Evolutionary conservation across 2,113 vertebrate genomes (phyloP).

Genomic region (Acrocephalus kingi): DNA sequence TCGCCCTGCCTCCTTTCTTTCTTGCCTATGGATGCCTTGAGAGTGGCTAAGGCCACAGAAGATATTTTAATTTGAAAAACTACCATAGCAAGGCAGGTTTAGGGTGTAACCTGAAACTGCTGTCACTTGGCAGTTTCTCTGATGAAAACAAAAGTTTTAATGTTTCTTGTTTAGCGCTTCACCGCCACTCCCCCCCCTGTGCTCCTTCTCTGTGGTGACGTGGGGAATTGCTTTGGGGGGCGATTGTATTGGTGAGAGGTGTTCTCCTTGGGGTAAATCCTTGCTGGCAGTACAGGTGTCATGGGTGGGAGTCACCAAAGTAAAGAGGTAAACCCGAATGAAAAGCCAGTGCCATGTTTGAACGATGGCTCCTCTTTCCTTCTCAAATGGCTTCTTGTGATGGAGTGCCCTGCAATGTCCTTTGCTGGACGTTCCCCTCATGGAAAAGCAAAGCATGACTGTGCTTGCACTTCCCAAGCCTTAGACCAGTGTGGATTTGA

Average conservation of each 20-base stretch:
- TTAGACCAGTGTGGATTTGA: not conserved
- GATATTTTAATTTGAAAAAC: conserved; percentile 85
- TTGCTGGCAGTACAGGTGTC: not conserved
- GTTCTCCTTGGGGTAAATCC: not conserved
- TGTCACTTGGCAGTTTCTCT: conserved; percentile 63
- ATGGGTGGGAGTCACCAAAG: not conserved
- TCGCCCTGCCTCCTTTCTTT: conserved; percentile 79
- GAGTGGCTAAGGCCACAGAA: conserved; percentile 73
- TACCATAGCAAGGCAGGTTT: conserved; percentile 70
- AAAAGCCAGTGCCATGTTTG: not conserved
- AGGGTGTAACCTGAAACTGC: conserved; percentile 77
- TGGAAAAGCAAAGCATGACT: conserved; percentile 65
- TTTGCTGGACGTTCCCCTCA: conserved; percentile 1
- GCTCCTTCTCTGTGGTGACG: not conserved
- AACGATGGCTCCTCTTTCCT: conserved; percentile 19
- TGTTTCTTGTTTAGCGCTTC: conserved; percentile 36
- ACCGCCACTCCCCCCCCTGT: rapidly evolving
- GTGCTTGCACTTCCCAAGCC: conserved; percentile 8
- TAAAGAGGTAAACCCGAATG: not conserved
- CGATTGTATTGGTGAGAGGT: rapidly evolving
- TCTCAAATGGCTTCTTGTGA: conserved; percentile 29
- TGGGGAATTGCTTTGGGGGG: not conserved
- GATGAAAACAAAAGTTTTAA: conserved; percentile 57
- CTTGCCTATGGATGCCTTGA: conserved; percentile 76
- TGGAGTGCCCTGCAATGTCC: not conserved